phyloP scores from a whole-genome alignment of 2,888 invertebrate genomes.

The Macaria liturata region DNA sequence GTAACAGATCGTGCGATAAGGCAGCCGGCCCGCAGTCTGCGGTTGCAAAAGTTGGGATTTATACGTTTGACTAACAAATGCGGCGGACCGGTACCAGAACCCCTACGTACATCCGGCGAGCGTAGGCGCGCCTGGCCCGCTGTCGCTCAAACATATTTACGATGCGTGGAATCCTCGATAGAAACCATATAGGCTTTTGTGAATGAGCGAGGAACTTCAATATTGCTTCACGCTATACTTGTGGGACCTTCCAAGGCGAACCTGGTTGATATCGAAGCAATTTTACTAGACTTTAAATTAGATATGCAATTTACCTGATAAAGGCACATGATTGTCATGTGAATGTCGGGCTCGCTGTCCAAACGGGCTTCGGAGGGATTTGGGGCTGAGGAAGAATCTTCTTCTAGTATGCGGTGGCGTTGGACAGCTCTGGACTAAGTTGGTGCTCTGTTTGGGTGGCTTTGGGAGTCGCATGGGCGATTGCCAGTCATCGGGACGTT shows the following conservation, averaged over 20 bases:
- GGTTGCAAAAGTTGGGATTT: slow-evolving; percentile 68
- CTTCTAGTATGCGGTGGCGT: slow-evolving; percentile 90
- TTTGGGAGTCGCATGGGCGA: slow-evolving; percentile 83
- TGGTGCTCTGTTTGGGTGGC: slow-evolving; percentile 82
- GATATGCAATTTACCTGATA: slow-evolving; percentile 85
- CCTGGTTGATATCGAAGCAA: too few relatives aligned
- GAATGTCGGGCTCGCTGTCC: slow-evolving; percentile 80
- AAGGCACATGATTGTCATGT: slow-evolving; percentile 85
- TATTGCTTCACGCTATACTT: slow-evolving; percentile 47
- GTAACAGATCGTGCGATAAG: slow-evolving; percentile 71
- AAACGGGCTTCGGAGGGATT: slow-evolving; percentile 91
- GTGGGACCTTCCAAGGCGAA: too few relatives aligned
- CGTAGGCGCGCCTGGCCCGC: slow-evolving; percentile 68
- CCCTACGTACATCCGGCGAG: slow-evolving; percentile 82
- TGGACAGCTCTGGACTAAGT: slow-evolving; percentile 88
- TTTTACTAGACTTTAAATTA: slow-evolving; percentile 8
- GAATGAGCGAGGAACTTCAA: slow-evolving; percentile 65
- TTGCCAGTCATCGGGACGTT: slow-evolving; percentile 76
- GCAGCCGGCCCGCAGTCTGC: slow-evolving; percentile 76
- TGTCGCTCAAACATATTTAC: slow-evolving; percentile 72
- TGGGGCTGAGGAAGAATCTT: slow-evolving; percentile 92
- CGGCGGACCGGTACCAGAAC: slow-evolving; percentile 68
- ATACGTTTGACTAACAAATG: slow-evolving; percentile 51
- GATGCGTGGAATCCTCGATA: slow-evolving; percentile 57
- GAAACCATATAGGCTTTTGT: slow-evolving; percentile 50